Conservation (phyloP, 1,140 invertebrate species). For the Popillia japonica region DNA sequence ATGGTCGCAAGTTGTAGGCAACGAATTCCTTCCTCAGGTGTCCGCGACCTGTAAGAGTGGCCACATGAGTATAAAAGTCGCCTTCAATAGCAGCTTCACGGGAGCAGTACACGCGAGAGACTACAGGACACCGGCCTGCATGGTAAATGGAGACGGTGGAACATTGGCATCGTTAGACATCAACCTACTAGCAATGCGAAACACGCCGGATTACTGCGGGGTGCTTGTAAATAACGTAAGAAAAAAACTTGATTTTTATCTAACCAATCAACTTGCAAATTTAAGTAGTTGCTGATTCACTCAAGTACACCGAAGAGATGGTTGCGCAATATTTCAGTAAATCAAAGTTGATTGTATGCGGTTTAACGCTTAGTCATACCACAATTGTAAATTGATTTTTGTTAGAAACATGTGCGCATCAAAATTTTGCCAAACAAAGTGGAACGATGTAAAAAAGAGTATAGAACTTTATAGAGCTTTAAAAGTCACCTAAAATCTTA, state of each 20-base stretch:
- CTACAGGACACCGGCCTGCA: slow-evolving; percentile 78
- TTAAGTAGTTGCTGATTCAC: not conserved
- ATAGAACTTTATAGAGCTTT: no score
- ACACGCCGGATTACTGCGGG: slow-evolving; percentile 84
- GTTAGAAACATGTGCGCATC: no score
- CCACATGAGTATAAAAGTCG: slow-evolving; percentile 87
- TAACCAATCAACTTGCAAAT: not conserved
- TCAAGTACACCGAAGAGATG: not conserved
- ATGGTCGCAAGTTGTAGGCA: slow-evolving; percentile 68
- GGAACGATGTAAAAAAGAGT: no score
- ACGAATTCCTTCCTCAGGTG: slow-evolving; percentile 83
- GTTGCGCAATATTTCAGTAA: no score
- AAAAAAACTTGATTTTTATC: slow-evolving; percentile 48
- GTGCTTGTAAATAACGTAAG: slow-evolving; percentile 87
- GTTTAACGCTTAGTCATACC: no score
- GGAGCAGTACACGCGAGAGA: slow-evolving; percentile 84
- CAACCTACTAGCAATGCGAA: slow-evolving; percentile 78
- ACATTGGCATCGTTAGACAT: slow-evolving; percentile 78
- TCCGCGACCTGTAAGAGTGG: slow-evolving; percentile 87
- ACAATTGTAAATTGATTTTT: no score
- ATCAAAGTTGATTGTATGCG: no score
- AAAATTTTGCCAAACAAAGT: no score
- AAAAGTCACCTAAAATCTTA: no score
- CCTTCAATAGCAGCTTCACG: slow-evolving; percentile 76
- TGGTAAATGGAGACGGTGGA: slow-evolving; percentile 81